phyloP scores from a whole-genome alignment of 2,797 vertebrate species.

The Megaceryle alcyon region DNA sequence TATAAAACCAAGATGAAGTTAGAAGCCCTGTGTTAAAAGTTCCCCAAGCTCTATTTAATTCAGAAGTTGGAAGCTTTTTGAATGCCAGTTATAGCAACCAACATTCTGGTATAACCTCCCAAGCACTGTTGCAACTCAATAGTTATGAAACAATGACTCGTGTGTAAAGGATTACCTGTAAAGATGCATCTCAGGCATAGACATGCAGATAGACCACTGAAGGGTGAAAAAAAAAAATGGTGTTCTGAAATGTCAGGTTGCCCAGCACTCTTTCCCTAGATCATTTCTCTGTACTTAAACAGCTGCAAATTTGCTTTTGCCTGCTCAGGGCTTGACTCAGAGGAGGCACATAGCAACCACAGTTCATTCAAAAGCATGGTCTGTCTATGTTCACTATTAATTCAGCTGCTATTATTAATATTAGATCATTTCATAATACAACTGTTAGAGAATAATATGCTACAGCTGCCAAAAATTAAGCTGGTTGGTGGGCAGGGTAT shows the following conservation, averaged over 20 bases:
- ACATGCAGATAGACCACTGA: neutral
- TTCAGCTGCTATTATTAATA: neutral
- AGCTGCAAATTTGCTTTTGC: neutral
- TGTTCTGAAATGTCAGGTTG: neutral
- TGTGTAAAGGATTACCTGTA: neutral
- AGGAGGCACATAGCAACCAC: neutral
- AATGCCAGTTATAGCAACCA: neutral
- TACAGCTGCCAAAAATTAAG: neutral
- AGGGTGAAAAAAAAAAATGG: neutral
- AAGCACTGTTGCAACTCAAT: neutral
- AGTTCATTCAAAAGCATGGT: neutral
- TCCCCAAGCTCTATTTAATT: neutral
- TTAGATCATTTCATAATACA: neutral
- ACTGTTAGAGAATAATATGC: neutral
- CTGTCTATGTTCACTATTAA: neutral
- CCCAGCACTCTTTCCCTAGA: neutral
- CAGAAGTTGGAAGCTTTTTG: neutral
- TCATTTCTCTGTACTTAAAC: neutral
- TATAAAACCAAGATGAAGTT: neutral
- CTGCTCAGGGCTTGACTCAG: neutral
- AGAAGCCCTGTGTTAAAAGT: neutral
- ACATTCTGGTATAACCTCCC: neutral
- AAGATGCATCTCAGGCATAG: neutral
- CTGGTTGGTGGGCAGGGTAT: neutral
- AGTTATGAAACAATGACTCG: neutral